Conservation (phyloP, 2,113 vertebrate species). For the Pterocles orientalis region DNA sequence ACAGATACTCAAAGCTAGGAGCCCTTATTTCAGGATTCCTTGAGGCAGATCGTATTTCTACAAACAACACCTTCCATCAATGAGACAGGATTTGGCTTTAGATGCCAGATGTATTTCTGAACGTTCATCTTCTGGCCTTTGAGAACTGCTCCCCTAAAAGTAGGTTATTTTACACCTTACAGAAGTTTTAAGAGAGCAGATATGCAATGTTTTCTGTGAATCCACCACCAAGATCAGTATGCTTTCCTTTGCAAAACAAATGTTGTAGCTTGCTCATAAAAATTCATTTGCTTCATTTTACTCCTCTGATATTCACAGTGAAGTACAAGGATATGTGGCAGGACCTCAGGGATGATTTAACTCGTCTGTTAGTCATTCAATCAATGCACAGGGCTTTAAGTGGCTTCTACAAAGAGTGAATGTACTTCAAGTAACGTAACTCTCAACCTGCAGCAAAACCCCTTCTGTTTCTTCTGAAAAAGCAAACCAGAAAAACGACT, state of each 20-base stretch:
- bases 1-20: not conserved
- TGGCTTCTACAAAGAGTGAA: not conserved
- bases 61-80: not conserved
- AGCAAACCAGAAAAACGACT: not conserved
- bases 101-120: not conserved
- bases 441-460: not conserved
- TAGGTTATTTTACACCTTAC: not conserved
- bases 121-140: not conserved
- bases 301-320: not conserved
- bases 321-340: not conserved
- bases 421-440: accelerated
- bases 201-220: not conserved
- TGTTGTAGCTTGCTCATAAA: not conserved
- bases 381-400: not conserved
- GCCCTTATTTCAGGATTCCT: not conserved
- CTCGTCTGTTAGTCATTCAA: not conserved
- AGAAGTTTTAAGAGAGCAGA: not conserved
- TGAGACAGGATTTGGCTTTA: not conserved
- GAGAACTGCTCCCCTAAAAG: not conserved
- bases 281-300: not conserved
- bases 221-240: not conserved
- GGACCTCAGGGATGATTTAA: not conserved
- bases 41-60: not conserved
- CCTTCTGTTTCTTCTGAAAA: not conserved
- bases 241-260: not conserved